These are phyloP conservation scores for Lasius platythorax DNA, from an alignment of 2,888 invertebrate genomes.

Conservation along the genomic window DNA sequence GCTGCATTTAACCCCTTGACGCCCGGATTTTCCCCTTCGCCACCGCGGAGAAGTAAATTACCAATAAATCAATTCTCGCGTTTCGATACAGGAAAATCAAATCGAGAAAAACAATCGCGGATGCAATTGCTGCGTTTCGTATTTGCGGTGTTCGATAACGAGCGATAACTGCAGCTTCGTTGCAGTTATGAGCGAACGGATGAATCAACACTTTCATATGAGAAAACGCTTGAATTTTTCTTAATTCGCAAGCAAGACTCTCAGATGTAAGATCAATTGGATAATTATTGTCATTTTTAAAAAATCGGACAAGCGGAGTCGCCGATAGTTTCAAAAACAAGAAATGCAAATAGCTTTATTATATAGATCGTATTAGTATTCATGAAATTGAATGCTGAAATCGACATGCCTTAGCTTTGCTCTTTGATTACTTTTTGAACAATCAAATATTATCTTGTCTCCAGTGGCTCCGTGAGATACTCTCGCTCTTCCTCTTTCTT, in stretches of 20 bases:
- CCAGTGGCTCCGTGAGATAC: constrained; percentile 17
- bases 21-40: constrained; percentile 43
- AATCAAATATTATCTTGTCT: constrained; percentile 27
- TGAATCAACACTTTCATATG: not conserved
- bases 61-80: constrained; percentile 47
- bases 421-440: not conserved
- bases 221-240: not conserved
- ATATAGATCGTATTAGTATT: not conserved
- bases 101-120: constrained; percentile 45
- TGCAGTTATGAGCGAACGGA: not conserved
- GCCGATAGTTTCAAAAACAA: not conserved
- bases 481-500: constrained; percentile 5
- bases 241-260: not conserved
- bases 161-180: constrained; percentile 1
- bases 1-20: constrained; percentile 55
- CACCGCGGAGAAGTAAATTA: constrained; percentile 40
- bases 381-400: not conserved
- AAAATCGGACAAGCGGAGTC: not conserved
- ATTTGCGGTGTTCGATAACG: not conserved
- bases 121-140: constrained; percentile 10
- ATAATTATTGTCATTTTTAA: not conserved
- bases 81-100: constrained; percentile 44
- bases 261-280: not conserved
- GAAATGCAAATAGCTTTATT: not conserved
- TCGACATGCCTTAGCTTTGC: constrained; percentile 5